A percentile compares a stretch with the other conserved stretches of the same genome.
Evolutionary conservation across 1,140 invertebrate genomes (phyloP).

Genomic region (Saccostrea cuccullata): DNA sequence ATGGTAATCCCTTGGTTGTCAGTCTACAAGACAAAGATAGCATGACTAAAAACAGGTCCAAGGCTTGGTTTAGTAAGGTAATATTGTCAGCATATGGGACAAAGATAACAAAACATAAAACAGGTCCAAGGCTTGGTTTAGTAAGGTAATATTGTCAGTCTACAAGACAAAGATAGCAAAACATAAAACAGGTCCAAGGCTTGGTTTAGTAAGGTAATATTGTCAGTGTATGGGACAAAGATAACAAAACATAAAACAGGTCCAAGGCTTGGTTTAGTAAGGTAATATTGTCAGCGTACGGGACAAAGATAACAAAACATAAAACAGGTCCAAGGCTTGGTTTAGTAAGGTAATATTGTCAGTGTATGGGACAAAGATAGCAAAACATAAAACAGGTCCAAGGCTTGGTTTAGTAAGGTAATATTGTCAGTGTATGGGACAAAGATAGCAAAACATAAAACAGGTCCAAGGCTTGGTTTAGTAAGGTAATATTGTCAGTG

Average conservation of each 20-base stretch:
- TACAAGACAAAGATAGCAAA: slow-evolving; percentile 88
- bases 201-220: slow-evolving; percentile 79
- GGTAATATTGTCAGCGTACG: slow-evolving; percentile 90
- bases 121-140: slow-evolving; percentile 93
- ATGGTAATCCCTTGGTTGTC: slow-evolving; percentile 88
- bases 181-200: slow-evolving; percentile 75
- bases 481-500: slow-evolving; percentile 88
- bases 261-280: slow-evolving; percentile 94
- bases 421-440: slow-evolving; percentile 91
- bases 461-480: slow-evolving; percentile 93
- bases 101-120: slow-evolving; percentile 85
- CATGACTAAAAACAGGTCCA: background rate
- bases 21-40: too few relatives aligned
- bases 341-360: slow-evolving; percentile 88
- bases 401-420: background rate
- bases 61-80: background rate
- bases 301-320: slow-evolving; percentile 85
- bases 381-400: slow-evolving; percentile 80
- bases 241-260: slow-evolving; percentile 86
- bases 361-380: slow-evolving; percentile 86
- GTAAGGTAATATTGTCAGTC: slow-evolving; percentile 84
- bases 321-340: slow-evolving; percentile 91
- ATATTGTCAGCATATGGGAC: slow-evolving; percentile 91
- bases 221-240: slow-evolving; percentile 90
- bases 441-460: slow-evolving; percentile 85